Conservation (phyloP, 2,113 vertebrate genomes). For the Ploceus nigricollis region DNA sequence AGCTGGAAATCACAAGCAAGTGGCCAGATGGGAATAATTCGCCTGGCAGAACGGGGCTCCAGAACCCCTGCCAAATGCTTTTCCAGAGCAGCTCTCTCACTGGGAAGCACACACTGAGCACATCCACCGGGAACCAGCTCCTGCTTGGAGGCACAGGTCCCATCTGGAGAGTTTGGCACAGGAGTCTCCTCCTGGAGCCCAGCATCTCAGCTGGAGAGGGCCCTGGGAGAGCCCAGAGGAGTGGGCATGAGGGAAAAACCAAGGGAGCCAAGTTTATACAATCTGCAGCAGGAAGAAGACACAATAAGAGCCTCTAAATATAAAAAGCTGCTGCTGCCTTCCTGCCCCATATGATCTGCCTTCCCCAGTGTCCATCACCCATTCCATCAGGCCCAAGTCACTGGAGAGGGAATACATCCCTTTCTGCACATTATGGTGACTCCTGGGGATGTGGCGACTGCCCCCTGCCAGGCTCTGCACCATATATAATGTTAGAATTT, state of each 20-base stretch:
- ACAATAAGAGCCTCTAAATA: not conserved
- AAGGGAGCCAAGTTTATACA: not conserved
- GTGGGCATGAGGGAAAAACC: not conserved
- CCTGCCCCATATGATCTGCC: not conserved
- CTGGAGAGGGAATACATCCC: fast-evolving
- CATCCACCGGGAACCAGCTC: not conserved
- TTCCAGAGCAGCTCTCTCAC: not conserved
- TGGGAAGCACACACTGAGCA: not conserved
- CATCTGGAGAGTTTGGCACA: not conserved
- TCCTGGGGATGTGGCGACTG: not conserved
- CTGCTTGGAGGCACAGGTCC: not conserved
- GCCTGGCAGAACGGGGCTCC: not conserved
- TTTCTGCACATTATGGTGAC: fast-evolving
- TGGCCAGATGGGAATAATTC: not conserved
- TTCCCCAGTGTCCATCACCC: not conserved
- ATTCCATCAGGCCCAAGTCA: not conserved
- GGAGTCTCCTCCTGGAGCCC: not conserved
- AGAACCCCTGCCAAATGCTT: not conserved
- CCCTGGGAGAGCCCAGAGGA: not conserved
- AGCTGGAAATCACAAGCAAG: not conserved
- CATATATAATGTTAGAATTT: not conserved
- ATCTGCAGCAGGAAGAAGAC: fast-evolving
- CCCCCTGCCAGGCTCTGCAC: not conserved
- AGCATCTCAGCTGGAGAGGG: not conserved
- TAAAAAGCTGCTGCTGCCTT: not conserved